Conservation (phyloP, 2,113 vertebrate genomes). For the Menidia beryllina region DNA sequence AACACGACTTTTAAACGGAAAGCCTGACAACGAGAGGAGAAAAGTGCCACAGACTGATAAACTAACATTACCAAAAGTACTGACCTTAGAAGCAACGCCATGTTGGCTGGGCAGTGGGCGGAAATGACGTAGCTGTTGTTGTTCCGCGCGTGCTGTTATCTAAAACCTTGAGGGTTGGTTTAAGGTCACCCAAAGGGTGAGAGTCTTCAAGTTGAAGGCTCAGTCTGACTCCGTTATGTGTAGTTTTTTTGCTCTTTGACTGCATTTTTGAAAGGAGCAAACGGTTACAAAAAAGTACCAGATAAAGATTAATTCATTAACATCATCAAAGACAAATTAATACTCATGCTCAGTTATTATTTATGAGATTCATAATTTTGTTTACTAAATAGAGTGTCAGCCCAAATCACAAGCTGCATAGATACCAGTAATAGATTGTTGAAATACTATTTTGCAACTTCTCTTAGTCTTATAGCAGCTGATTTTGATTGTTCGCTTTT, state of each 20-base stretch:
- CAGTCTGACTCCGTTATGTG: not conserved
- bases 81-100: conserved; percentile 81
- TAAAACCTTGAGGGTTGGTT: not conserved
- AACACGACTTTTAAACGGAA: accelerated
- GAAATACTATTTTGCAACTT: too few relatives aligned
- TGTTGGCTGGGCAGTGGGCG: conserved; percentile 57
- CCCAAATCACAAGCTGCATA: too few relatives aligned
- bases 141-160: not conserved
- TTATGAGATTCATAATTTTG: too few relatives aligned
- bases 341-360: too few relatives aligned
- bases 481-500: too few relatives aligned
- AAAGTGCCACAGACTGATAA: accelerated
- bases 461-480: too few relatives aligned
- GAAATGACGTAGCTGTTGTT: conserved; percentile 69
- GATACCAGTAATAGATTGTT: too few relatives aligned
- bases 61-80: conserved; percentile 42
- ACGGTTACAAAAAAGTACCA: too few relatives aligned
- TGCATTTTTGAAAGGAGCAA: not conserved
- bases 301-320: too few relatives aligned
- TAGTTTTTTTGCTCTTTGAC: not conserved
- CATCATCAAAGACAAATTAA: too few relatives aligned
- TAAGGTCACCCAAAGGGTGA: not conserved
- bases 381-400: too few relatives aligned
- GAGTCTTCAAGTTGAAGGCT: not conserved
- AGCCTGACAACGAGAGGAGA: accelerated